phyloP scores from a whole-genome alignment of 2,888 invertebrate species.

The Troides oblongomaculatus region DNA sequence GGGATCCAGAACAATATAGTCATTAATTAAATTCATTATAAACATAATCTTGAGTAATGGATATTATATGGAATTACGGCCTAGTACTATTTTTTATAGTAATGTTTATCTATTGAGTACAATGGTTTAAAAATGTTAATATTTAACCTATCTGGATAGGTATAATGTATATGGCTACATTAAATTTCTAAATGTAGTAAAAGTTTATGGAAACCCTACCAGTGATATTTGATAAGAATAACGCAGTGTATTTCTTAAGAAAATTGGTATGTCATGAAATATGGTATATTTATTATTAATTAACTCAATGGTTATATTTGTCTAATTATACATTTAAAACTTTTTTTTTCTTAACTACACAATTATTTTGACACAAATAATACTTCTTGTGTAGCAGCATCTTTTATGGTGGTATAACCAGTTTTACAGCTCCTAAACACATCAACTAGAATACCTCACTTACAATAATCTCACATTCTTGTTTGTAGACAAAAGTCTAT shows the following conservation, averaged over 20 bases:
- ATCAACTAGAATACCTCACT: constrained; percentile 52
- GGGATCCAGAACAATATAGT: not conserved
- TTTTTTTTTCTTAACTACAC: constrained; percentile 1
- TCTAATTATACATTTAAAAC: constrained; percentile 2
- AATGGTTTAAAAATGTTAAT: not conserved
- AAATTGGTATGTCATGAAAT: too few species aligned
- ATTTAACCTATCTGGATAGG: not conserved
- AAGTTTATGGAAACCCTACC: not conserved
- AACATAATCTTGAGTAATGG: not conserved
- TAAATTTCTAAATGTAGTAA: not conserved
- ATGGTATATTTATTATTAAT: too few species aligned
- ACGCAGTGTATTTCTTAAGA: not conserved
- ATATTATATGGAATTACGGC: not conserved
- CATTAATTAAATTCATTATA: not conserved
- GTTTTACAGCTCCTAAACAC: constrained; percentile 43
- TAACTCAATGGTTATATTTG: not conserved
- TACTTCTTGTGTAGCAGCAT: not conserved
- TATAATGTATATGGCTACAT: constrained; percentile 1
- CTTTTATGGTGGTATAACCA: constrained; percentile 13
- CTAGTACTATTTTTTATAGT: not conserved
- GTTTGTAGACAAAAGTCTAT: constrained; percentile 69
- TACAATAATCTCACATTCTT: constrained; percentile 73
- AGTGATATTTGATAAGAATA: not conserved
- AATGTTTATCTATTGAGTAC: not conserved
- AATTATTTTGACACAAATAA: constrained; percentile 18